Percentiles rank a stretch among this genome's conserved stretches.
Evolutionary conservation across 2,797 vertebrate genomes (phyloP).

Genomic region (Urosaurus nigricauda): DNA sequence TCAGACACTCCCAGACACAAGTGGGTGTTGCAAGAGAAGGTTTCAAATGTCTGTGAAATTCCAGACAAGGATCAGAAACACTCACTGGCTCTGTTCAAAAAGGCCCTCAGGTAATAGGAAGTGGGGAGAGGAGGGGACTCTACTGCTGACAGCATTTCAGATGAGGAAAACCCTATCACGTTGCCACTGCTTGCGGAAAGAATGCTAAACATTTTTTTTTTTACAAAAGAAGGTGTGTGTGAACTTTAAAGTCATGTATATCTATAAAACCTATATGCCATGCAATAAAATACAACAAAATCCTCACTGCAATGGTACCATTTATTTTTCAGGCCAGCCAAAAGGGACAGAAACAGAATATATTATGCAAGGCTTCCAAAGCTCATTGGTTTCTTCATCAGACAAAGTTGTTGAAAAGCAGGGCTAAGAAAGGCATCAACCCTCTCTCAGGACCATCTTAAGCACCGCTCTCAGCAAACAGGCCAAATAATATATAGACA

Average conservation of each 20-base stretch:
- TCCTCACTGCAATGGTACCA: too few relatives aligned
- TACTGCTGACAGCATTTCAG: not conserved
- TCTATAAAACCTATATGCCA: too few relatives aligned
- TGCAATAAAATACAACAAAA: too few relatives aligned
- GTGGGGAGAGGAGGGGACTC: not conserved
- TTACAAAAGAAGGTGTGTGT: not conserved
- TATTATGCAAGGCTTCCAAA: too few relatives aligned
- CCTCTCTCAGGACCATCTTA: too few relatives aligned
- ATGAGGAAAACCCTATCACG: conserved; percentile 31
- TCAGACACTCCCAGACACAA: conserved; percentile 31
- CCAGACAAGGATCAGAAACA: conserved; percentile 44
- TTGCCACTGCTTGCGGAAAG: conserved; percentile 43
- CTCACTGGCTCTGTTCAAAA: conserved; percentile 29
- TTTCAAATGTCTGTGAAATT: conserved; percentile 58
- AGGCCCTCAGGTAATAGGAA: conserved; percentile 30
- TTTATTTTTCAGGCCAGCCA: too few relatives aligned
- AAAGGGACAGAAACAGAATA: too few relatives aligned
- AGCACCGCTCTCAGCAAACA: too few relatives aligned
- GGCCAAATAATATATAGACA: too few relatives aligned
- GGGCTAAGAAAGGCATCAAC: too few relatives aligned
- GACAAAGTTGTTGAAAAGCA: too few relatives aligned
- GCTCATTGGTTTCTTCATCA: too few relatives aligned
- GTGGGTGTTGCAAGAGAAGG: conserved; percentile 32
- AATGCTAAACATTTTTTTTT: not conserved
- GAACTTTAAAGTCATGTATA: not conserved